Evolutionary conservation across 2,888 invertebrate species (phyloP).

Genomic region (Margaritifera margaritifera): DNA sequence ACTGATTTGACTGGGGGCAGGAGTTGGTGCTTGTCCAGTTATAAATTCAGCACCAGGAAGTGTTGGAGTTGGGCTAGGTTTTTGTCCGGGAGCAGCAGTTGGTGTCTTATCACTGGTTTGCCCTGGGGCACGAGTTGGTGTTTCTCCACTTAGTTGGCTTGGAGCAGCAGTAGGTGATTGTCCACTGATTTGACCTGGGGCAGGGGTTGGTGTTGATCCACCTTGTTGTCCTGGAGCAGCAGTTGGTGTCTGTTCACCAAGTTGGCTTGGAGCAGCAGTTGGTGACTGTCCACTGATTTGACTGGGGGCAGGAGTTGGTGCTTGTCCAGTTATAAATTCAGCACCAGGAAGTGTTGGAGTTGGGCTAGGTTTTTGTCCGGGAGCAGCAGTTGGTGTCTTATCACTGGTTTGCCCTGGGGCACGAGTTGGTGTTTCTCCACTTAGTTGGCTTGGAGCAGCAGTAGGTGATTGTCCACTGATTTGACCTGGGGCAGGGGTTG

Average conservation of each 20-base stretch:
- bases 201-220: too few species aligned
- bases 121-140: conserved; percentile 10
- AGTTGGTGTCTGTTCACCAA: conserved; percentile 6
- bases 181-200: too few species aligned
- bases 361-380: conserved; percentile 46
- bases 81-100: conserved; percentile 5
- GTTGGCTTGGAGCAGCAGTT: conserved; percentile 5
- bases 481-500: too few species aligned
- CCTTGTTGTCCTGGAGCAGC: conserved; percentile 4
- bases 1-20: conserved; percentile 17
- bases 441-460: conserved; percentile 10
- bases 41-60: conserved; percentile 20
- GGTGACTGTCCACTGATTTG: conserved; percentile 12
- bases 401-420: conserved; percentile 9
- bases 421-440: conserved; percentile 13
- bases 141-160: conserved; percentile 24
- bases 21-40: conserved; percentile 28
- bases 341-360: conserved; percentile 35
- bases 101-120: conserved; percentile 4
- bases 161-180: conserved; percentile 18
- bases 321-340: not conserved
- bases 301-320: conserved; percentile 14
- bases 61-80: conserved; percentile 24
- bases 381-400: conserved; percentile 28
- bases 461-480: conserved; percentile 22